phyloP scores from a whole-genome alignment of 2,888 invertebrate genomes.

The Temnothorax unifasciatus region DNA sequence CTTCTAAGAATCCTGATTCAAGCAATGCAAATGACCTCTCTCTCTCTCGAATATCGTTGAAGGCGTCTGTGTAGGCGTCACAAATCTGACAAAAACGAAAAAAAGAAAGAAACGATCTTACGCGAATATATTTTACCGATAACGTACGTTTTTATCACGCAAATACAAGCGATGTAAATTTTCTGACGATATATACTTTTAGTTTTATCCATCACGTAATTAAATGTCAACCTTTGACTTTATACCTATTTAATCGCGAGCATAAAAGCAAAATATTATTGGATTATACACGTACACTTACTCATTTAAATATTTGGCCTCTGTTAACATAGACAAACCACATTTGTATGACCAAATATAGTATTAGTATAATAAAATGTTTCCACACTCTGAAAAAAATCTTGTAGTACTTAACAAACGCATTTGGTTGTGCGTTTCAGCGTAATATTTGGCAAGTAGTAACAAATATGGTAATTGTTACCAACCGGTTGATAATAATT shows the following conservation, averaged over 20 bases:
- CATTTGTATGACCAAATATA: neutral
- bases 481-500: too few species aligned
- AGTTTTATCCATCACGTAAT: neutral
- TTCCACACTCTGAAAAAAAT: too few species aligned
- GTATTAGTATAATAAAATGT: neutral
- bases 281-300: neutral
- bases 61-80: neutral
- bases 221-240: neutral
- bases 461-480: too few species aligned
- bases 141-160: neutral
- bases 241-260: neutral
- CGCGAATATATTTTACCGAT: neutral
- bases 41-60: neutral
- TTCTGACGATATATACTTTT: neutral
- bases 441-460: too few species aligned
- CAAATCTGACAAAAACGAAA: neutral
- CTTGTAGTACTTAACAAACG: too few species aligned
- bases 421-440: too few species aligned
- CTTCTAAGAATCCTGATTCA: neutral
- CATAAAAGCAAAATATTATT: conserved; percentile 1
- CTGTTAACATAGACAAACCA: neutral
- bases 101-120: neutral
- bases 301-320: neutral
- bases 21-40: neutral
- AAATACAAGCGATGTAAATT: neutral